phyloP scores from a whole-genome alignment of 1,140 invertebrate genomes.

The Magallana ariakensis region DNA sequence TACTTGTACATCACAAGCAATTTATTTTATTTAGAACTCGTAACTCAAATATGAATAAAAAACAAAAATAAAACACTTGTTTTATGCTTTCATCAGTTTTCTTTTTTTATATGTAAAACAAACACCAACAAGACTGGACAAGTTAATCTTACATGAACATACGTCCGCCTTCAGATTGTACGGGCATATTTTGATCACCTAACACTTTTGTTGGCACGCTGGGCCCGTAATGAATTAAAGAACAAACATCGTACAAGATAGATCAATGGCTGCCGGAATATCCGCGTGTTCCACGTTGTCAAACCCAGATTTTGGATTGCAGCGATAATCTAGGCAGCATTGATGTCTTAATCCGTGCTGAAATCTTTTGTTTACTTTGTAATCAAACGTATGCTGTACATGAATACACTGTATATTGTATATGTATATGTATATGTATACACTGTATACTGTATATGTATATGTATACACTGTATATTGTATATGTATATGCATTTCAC shows the following conservation, averaged over 20 bases:
- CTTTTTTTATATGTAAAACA: neutral
- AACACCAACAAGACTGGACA: neutral
- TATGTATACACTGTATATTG: too few species aligned
- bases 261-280: neutral
- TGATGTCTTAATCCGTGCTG: neutral
- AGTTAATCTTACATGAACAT: neutral
- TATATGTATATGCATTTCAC: too few species aligned
- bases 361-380: too few species aligned
- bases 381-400: too few species aligned
- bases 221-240: neutral
- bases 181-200: constrained; percentile 1
- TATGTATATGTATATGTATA: too few species aligned
- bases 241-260: neutral
- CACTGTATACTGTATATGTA: too few species aligned
- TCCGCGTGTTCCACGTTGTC: neutral
- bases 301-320: neutral
- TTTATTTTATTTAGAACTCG: neutral
- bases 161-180: neutral
- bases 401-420: too few species aligned
- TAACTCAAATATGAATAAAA: neutral
- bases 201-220: neutral
- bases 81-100: neutral
- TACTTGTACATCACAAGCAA: neutral
- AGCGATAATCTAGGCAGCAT: neutral
- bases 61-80: neutral